Evolutionary conservation across 2,888 invertebrate species (phyloP), one percentile per base, ranked within the genome.

Genomic region (Pandemis cinnamomeana): DNA sequence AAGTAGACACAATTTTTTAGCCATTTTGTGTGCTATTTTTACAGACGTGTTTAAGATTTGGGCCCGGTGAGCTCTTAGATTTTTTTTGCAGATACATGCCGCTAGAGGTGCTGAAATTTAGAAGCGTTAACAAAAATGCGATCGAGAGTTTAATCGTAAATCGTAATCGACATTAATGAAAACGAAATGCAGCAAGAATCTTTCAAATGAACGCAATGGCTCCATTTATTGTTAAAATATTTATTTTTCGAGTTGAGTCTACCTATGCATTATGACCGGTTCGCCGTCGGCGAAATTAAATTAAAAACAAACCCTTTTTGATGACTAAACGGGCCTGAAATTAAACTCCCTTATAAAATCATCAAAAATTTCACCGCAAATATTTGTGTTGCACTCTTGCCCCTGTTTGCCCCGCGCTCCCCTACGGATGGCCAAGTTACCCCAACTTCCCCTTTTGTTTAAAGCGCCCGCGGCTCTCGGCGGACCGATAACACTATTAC

Each of bases 401-500:
- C 53, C 69, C 51, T 70, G 42, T 58, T 36, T 48, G 27, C 69
- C 58, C 42, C 5, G 15, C 66, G 69, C 51, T 62, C 62, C 73
- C 73, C 70, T 74, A 20, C 44, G 42, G n/a, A 42, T 63, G 61
- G 48, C 55, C 67, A 67, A 75, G 55, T 67, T 63, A 1, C 58
- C 70, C 51, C 20, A 13, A 55, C 55, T 58, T 71, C 71, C 63
- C 75, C 63, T 71, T 74, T 71, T 69, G 64, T 75, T 75, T 75
- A 55, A 64, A 69, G 15, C 70, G 66, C 74, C 66, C 51, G 63
- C 46, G 67, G 75, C 60, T 69, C 71, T 66, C 71, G 7, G 48
- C 15, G 71, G 71, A 58, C 67, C 46, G 70, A 76, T 76, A 76
- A 76, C 63, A 73, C 70, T 69, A 71, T 73, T 70, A 71, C 66